Evolutionary conservation across 92 coral and sea anemone species (phyloP), one percentile per base, ranked within the genome.

Genomic region (Epizoanthus rinbou): DNA sequence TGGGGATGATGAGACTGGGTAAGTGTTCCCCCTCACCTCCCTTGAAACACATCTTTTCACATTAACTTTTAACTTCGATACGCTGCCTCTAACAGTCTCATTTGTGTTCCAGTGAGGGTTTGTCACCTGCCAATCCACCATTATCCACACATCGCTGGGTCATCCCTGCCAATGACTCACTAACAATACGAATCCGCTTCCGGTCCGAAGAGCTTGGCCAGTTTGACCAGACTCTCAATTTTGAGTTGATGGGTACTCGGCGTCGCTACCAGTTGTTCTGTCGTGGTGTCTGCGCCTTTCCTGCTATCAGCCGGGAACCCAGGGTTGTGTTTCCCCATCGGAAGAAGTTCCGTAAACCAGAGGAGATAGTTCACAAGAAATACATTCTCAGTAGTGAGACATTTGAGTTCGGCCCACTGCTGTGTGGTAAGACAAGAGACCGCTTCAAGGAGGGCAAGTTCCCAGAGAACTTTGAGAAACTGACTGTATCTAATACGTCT

Each of bases 271-370:
- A 96, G 87, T 73, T 96, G 74, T 96, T 96, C 84, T 96, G 99
- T 74, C 98, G 99, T 47, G 99, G 99, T 10, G 98, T 96, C 45
- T 96, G 99, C 39, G 96, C 99, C 50, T 96, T 96, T 69, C 99
- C 99, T 35, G 82, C 98, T 59, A 96, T 96, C 72, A 96, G 99
- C 57, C 98, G 99, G 7, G 99, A 96, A 73, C 99, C 99, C 0
- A 94, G 99, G 11, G 97, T 96, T 53, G 99, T 96, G 66, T 96
- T 96, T 80, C 98, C 94, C 10, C 94, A 90, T 80, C 98, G 99
- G 52, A 92, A 88, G 85, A 96, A 96, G 92, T 86, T 85, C 85
- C 98, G 98, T 79, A 96, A 96, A 78, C 98, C 94, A 52, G 99
- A 96, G 64, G 99, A 96, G 87, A 91, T 96, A 18, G 93, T 93